Conservation (phyloP, 2,888 invertebrate genomes). For the Macrostomum cliftonense region DNA sequence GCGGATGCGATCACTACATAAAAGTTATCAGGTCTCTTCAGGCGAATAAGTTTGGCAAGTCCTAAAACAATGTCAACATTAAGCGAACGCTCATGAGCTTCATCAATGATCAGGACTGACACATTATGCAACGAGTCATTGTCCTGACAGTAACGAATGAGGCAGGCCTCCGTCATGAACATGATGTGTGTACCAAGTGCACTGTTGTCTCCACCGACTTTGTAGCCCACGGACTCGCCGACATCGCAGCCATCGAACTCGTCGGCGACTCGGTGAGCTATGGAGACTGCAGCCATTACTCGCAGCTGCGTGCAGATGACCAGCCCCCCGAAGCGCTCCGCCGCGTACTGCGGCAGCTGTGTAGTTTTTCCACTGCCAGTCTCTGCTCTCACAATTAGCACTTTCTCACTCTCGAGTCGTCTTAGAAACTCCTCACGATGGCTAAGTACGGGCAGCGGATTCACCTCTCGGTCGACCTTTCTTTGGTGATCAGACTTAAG, state of each 20-base stretch:
- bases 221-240: constrained; percentile 71
- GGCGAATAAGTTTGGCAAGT: constrained; percentile 70
- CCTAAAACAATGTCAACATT: constrained; percentile 63
- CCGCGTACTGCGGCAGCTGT: constrained; percentile 52
- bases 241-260: constrained; percentile 69
- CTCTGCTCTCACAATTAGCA: constrained; percentile 81
- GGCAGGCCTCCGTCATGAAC: constrained; percentile 71
- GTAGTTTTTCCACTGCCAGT: constrained; percentile 98
- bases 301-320: constrained; percentile 87
- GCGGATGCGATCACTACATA: constrained; percentile 86
- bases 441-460: too few relatives aligned
- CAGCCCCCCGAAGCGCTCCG: constrained; percentile 57
- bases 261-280: constrained; percentile 77
- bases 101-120: constrained; percentile 81
- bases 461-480: too few relatives aligned
- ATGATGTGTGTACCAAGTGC: constrained; percentile 68
- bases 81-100: constrained; percentile 85
- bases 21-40: constrained; percentile 50
- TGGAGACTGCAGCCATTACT: constrained; percentile 79
- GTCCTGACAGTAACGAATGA: constrained; percentile 52
- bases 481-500: too few relatives aligned
- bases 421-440: constrained; percentile 52
- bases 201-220: constrained; percentile 72
- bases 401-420: constrained; percentile 51
- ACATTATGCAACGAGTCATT: constrained; percentile 58